phyloP scores from a whole-genome alignment of 2,888 invertebrate genomes.

The Caenorhabditis becei region DNA sequence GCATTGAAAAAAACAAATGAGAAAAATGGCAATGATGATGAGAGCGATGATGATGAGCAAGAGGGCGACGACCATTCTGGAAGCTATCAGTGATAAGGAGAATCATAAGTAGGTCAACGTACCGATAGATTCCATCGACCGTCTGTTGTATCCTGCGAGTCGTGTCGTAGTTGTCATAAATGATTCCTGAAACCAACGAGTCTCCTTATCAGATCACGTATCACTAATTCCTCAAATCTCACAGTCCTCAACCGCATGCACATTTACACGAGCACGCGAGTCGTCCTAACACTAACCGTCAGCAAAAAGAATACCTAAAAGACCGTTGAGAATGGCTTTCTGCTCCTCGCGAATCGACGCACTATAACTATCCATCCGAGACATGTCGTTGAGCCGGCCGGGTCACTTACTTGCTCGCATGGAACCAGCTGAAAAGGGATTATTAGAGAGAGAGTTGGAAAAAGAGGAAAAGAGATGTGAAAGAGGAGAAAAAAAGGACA shows the following conservation, averaged over 20 bases:
- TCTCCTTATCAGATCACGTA: background rate
- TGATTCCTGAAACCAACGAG: conserved; percentile 65
- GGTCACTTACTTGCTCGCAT: conserved; percentile 23
- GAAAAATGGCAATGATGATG: conserved; percentile 47
- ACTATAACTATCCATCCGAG: conserved; percentile 68
- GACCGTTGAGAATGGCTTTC: conserved; percentile 68
- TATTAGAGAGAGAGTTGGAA: conserved; percentile 7
- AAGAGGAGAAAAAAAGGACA: conserved; percentile 9
- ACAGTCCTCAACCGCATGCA: conserved; percentile 28
- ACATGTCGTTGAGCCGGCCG: conserved; percentile 41
- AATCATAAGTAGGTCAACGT: too few species aligned
- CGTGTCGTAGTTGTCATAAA: conserved; percentile 71
- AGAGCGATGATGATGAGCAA: conserved; percentile 66
- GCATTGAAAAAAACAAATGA: conserved; percentile 68
- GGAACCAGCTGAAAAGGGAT: conserved; percentile 27
- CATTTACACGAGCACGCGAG: background rate
- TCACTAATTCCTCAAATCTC: conserved; percentile 9
- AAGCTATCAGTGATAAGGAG: background rate
- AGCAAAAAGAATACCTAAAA: conserved; percentile 68
- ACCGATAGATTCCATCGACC: conserved; percentile 69
- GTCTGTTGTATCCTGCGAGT: conserved; percentile 66
- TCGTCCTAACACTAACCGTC: conserved; percentile 54
- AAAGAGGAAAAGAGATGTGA: background rate
- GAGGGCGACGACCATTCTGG: conserved; percentile 62
- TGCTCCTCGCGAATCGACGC: conserved; percentile 69